phyloP scores from a whole-genome alignment of 2,888 invertebrate species.

The Atethmia centrago region DNA sequence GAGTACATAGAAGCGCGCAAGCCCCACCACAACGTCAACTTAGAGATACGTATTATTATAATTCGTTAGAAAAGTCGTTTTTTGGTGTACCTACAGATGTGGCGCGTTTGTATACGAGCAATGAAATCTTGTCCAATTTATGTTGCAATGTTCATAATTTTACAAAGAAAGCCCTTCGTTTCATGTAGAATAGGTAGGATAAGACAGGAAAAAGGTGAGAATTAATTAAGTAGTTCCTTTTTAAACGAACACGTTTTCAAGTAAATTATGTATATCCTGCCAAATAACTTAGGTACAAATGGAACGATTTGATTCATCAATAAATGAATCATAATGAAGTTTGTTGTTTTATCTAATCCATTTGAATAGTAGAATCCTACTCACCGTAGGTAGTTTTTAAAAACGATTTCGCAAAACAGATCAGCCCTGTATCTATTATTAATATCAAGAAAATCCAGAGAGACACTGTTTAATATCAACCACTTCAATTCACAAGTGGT shows the following conservation, averaged over 20 bases:
- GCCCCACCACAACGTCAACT: no score
- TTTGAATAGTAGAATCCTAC: conserved; percentile 1
- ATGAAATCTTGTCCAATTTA: neutral
- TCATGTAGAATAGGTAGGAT: neutral
- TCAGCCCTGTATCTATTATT: neutral
- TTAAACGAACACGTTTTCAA: neutral
- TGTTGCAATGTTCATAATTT: neutral
- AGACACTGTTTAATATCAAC: conserved; percentile 27
- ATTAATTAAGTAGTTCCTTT: neutral
- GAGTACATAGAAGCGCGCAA: no score
- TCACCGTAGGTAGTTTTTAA: neutral
- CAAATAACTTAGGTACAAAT: neutral
- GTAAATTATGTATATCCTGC: neutral
- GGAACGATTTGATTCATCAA: neutral
- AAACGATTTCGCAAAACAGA: conserved; percentile 8
- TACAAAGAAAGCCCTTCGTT: neutral
- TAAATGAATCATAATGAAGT: neutral
- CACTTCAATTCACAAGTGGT: conserved; percentile 31
- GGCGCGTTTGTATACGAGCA: neutral
- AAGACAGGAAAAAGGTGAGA: neutral
- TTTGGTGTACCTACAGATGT: conserved; percentile 8
- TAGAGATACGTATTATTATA: neutral
- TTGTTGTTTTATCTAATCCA: neutral
- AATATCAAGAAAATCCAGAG: conserved; percentile 12
- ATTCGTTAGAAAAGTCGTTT: neutral